Base-by-base conservation (phyloP, 2,888 invertebrate species). In the Criorhina ranunculi region DNA sequence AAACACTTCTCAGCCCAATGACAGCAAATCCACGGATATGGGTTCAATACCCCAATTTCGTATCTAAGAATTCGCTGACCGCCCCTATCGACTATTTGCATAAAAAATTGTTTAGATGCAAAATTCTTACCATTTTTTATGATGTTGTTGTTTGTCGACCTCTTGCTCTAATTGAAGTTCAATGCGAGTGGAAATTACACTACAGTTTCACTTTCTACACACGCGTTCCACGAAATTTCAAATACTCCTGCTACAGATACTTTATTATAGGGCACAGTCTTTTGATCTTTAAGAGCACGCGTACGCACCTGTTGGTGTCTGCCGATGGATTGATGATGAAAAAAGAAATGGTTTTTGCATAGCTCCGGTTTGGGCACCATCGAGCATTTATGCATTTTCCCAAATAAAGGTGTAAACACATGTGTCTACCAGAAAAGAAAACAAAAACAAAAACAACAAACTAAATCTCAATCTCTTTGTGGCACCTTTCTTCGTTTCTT, bases 241-340 rank as follows among this genome's bases (percentile, higher is more conserved):
- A 37, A 49, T 66, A 46, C 3, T 55, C n/a, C 12, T 24, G 11
- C 12, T 9, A 7, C 5, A 44, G 5, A 17, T 46, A 59, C 24
- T 12, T 35, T 37, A 2, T 29, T 0, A 0, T 49, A 5, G 35
- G 8, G n/a, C 15, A 53, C 51, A 62, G 29, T 42, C 37, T 62
- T 19, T 24, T 4, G 24, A 24, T 24, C 24, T 24, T 24, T 24
- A 42, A 53, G 62, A 42, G 40, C 46, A 55, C 46, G 60, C 35
- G 82, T 62, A 33, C 19, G 51, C 73, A 79, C 73, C 57, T 79
- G 55, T 75, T 75, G 73, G 62, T 29, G 67, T 60, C 64, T 49
- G 53, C 62, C 57, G 51, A 69, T 73, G 15, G 62, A 69, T 83
- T 83, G 83, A 62, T 57, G 57, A 69, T 64, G 42, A 40, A 51